Conservation (phyloP, 53 echinoderm and acorn worm species). For the Actinopyga echinites region DNA sequence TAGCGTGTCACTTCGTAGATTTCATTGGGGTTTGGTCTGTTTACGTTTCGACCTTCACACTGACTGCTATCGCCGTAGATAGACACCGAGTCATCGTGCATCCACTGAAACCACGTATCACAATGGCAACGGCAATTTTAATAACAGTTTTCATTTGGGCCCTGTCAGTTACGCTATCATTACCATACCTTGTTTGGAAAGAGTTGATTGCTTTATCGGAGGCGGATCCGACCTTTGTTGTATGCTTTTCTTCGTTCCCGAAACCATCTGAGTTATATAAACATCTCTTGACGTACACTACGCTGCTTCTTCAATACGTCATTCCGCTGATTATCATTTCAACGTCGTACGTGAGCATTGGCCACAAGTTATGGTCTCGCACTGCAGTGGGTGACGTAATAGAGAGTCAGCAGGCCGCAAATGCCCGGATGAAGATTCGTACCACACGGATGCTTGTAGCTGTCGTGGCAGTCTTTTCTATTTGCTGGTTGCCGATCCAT, state of each 20-base stretch:
- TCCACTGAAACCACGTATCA: slow-evolving; percentile 84
- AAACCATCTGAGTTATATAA: slow-evolving; percentile 20
- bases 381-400: slow-evolving; percentile 77
- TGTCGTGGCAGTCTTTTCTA: slow-evolving; percentile 79
- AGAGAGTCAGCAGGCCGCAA: slow-evolving; percentile 78
- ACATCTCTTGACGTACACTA: slow-evolving; percentile 55
- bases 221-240: slow-evolving; percentile 2
- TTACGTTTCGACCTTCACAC: slow-evolving; percentile 89
- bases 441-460: slow-evolving; percentile 83
- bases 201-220: slow-evolving; percentile 30
- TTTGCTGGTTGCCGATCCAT: slow-evolving; percentile 89
- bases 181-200: slow-evolving; percentile 72
- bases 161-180: slow-evolving; percentile 61
- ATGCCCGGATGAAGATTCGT: slow-evolving; percentile 66
- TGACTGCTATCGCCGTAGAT: slow-evolving; percentile 91
- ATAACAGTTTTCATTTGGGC: slow-evolving; percentile 84
- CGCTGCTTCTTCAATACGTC: slow-evolving; percentile 73
- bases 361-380: slow-evolving; percentile 73
- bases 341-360: slow-evolving; percentile 82
- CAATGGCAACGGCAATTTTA: slow-evolving; percentile 71
- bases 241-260: slow-evolving; percentile 71
- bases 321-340: slow-evolving; percentile 80
- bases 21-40: slow-evolving; percentile 82
- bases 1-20: slow-evolving; percentile 85
- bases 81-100: slow-evolving; percentile 90